Evolutionary conservation across 2,888 invertebrate species (phyloP).

Genomic region (Ophonus ardosiacus): DNA sequence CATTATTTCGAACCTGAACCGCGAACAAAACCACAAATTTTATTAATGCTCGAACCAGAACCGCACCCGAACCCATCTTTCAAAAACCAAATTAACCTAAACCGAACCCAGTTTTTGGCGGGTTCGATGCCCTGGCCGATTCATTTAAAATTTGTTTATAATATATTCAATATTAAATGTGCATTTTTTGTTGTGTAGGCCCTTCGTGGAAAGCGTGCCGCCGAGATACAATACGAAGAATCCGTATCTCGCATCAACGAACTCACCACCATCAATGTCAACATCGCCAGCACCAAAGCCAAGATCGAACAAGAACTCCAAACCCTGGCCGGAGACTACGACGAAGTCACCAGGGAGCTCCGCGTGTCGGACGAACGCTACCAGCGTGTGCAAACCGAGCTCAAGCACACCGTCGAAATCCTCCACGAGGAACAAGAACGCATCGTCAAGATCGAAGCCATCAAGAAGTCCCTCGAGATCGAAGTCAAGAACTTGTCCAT

Average conservation of each 20-base stretch:
- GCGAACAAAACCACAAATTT: too few species aligned
- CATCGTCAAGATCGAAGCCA: conserved; percentile 96
- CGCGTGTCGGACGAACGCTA: conserved; percentile 95
- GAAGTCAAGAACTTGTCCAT: conserved; percentile 97
- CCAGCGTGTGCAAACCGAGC: conserved; percentile 93
- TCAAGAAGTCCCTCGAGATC: conserved; percentile 98
- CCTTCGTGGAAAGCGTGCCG: conserved; percentile 92
- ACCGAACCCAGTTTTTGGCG: too few species aligned
- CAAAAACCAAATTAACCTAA: too few species aligned
- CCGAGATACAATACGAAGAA: conserved; percentile 95
- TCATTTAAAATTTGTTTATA: too few species aligned
- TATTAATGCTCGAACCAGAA: too few species aligned
- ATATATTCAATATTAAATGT: too few species aligned
- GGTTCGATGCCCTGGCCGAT: too few species aligned
- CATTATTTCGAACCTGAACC: too few species aligned
- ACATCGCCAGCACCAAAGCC: conserved; percentile 94
- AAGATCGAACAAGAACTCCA: conserved; percentile 96
- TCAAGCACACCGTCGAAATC: conserved; percentile 95
- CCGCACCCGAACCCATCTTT: too few species aligned
- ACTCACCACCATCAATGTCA: conserved; percentile 95
- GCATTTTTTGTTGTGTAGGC: conserved; percentile 78
- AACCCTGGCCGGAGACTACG: conserved; percentile 95
- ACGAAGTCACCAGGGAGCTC: conserved; percentile 97
- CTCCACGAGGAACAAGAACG: conserved; percentile 98
- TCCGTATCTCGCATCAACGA: conserved; percentile 95